A percentile compares a stretch with the other conserved stretches of the same genome.
Conservation (phyloP, 1,140 invertebrate genomes). For the Agrilus planipennis region DNA sequence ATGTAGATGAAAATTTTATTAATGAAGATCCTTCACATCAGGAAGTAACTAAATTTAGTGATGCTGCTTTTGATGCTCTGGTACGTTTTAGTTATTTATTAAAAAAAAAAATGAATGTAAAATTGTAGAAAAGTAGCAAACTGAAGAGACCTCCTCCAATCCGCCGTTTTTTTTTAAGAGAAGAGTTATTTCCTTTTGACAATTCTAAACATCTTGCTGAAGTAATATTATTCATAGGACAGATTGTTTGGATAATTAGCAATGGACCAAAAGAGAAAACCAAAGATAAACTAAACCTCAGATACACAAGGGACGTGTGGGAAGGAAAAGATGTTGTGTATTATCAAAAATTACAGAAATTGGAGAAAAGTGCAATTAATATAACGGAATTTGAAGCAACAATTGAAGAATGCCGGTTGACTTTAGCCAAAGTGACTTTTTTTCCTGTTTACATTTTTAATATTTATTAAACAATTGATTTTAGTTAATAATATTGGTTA, state of each 20-base stretch:
- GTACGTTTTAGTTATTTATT: no score
- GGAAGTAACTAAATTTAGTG: no score
- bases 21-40: constrained; percentile 28
- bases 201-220: constrained; percentile 28
- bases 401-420: constrained; percentile 58
- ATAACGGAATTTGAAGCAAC: constrained; percentile 48
- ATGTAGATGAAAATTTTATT: constrained; percentile 29
- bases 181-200: constrained; percentile 26
- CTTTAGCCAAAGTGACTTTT: constrained; percentile 45
- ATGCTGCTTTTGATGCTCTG: no score
- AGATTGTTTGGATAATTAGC: constrained; percentile 31
- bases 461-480: constrained; percentile 4
- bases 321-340: constrained; percentile 56
- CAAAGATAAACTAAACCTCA: constrained; percentile 18
- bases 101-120: no score
- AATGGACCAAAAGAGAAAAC: constrained; percentile 24
- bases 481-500: background rate
- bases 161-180: constrained; percentile 27
- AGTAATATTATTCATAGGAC: constrained; percentile 31
- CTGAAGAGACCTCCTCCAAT: constrained; percentile 20
- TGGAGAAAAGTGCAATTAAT: constrained; percentile 32
- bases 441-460: background rate
- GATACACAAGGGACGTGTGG: constrained; percentile 40
- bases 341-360: constrained; percentile 39
- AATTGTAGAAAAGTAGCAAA: constrained; percentile 18